Evolutionary conservation across 2,888 invertebrate species (phyloP).

Genomic region (Hedya salicella): DNA sequence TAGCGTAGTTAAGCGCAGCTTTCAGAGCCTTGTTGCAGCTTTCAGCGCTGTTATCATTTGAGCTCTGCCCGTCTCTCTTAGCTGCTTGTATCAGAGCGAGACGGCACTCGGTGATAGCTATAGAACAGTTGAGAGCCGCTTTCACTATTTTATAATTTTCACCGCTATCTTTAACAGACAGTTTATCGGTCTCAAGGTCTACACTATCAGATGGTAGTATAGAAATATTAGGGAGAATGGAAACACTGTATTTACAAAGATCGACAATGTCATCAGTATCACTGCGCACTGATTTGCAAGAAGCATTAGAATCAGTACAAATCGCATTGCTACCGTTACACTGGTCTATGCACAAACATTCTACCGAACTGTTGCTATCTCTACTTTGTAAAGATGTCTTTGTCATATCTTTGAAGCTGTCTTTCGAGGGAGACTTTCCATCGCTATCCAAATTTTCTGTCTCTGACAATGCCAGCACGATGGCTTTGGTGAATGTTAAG

Average conservation of each 20-base stretch:
- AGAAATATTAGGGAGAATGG: conserved; percentile 19
- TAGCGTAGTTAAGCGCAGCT: conserved; percentile 16
- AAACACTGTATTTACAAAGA: conserved; percentile 2
- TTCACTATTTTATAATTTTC: conserved; percentile 16
- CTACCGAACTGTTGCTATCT: neutral
- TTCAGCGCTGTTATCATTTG: neutral
- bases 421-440: neutral
- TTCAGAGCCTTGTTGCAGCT: conserved; percentile 7
- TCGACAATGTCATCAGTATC: neutral
- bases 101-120: conserved; percentile 17
- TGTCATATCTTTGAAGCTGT: neutral
- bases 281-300: neutral
- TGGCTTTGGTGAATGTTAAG: conserved; percentile 8
- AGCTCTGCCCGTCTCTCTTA: neutral
- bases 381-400: neutral
- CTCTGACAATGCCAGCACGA: conserved; percentile 23
- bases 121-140: conserved; percentile 19
- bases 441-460: neutral
- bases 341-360: conserved; percentile 11
- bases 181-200: neutral
- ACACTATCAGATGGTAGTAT: neutral
- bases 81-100: conserved; percentile 7
- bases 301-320: neutral
- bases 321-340: neutral
- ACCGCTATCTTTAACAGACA: neutral